Conservation (phyloP, 2,888 invertebrate genomes). For the Adela reaumurella region DNA sequence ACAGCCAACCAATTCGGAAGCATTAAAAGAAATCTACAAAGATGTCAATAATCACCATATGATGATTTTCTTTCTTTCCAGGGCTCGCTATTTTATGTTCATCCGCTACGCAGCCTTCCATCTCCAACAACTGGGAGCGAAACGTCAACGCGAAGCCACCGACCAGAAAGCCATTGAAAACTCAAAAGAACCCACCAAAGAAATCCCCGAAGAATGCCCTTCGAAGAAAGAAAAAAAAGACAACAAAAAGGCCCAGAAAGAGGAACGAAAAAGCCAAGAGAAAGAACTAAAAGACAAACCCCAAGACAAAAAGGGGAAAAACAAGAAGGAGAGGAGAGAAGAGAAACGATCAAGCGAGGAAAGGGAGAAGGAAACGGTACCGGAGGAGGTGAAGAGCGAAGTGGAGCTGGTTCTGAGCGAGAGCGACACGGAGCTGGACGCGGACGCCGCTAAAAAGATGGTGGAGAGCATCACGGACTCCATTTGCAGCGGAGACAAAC, state of each 20-base stretch:
- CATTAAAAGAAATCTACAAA: no score
- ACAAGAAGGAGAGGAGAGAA: slow-evolving; percentile 7
- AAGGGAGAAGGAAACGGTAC: slow-evolving; percentile 22
- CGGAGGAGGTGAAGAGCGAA: slow-evolving; percentile 23
- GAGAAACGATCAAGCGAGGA: no score
- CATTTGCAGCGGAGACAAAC: slow-evolving; percentile 70
- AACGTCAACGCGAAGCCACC: slow-evolving; percentile 52
- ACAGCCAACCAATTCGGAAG: no score
- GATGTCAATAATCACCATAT: no score
- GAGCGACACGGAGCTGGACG: slow-evolving; percentile 59
- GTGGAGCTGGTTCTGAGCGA: slow-evolving; percentile 39
- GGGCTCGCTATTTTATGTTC: slow-evolving; percentile 89
- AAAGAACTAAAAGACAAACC: slow-evolving; percentile 25
- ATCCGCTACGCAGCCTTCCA: slow-evolving; percentile 94
- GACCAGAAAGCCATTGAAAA: slow-evolving; percentile 41
- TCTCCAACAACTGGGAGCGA: slow-evolving; percentile 80
- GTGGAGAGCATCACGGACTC: slow-evolving; percentile 85
- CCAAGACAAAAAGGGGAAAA: slow-evolving; percentile 4
- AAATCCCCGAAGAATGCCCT: slow-evolving; percentile 25
- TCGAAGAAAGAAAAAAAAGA: slow-evolving; percentile 14
- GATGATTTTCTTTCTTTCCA: slow-evolving; percentile 18
- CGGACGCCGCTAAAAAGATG: slow-evolving; percentile 87
- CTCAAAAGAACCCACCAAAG: slow-evolving; percentile 30
- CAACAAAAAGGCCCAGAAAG: slow-evolving; percentile 21
- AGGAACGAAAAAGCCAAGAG: no score